Evolutionary conservation across 2,113 vertebrate species (phyloP), one percentile per base, ranked within the genome.

Genomic region (Elaphurus davidianus): DNA sequence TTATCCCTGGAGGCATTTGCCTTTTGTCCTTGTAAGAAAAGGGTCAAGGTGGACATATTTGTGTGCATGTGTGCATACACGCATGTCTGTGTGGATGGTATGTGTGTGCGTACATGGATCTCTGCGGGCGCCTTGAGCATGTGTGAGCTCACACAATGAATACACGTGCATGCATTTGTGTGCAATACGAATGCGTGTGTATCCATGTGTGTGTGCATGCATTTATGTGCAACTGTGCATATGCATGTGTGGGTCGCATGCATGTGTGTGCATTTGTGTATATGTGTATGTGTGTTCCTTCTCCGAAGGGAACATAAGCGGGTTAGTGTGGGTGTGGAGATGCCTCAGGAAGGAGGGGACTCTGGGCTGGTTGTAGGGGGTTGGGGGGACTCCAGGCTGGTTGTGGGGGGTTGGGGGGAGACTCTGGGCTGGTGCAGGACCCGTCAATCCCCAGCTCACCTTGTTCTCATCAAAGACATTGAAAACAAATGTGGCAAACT

Each of bases 401-500:
- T 67, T 19, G 5, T 0, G 1, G 15, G 0, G 17, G 50, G 3
- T 7, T 11, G n/a, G 36, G 36, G n/a, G 40, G 33, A 10, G 3
- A 23, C 74, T 21, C 50, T 0, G 0, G 0, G 16, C 74, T 5
- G 33, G 59, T 17, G 0, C 47, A 28, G 85, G 40, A 30, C 33
- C 60, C 1, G 0, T 40, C 52, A 1, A 9, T 2, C n/a, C 43
- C 40, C 30, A 2, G 64, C 98, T 99, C 96, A 99, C 99, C 99
- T 99, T 99, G 98, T 99, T 99, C 97, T 99, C 99, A 1, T 99
- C 99, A 11, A 99, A 99, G 88, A 99, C 99, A 3, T 99, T 99
- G 98, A 99, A 99, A 97, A 99, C 99, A 57, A 99, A 99, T 0
- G 99, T 99, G 93, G 99, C 99, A 0, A 99, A 99, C 98, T 99